These are phyloP conservation scores for Pseudotriccus pelzelni DNA, from an alignment of 2,797 vertebrate species.

Conservation along the genomic window DNA sequence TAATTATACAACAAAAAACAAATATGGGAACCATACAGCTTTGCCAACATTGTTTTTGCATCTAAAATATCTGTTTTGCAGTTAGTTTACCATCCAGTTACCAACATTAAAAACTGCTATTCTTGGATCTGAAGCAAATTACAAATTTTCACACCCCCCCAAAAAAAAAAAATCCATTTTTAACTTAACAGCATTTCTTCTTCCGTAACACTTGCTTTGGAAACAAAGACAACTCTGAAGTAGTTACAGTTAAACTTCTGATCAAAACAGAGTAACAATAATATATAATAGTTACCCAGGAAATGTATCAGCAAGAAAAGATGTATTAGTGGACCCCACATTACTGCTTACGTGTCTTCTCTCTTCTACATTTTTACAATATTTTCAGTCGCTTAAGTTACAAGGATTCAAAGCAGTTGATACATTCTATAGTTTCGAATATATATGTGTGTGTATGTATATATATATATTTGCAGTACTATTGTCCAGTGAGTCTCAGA, in stretches of 20 bases:
- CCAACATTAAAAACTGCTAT: neutral
- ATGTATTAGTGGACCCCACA: neutral
- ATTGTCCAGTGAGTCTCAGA: neutral
- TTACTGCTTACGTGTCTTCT: neutral
- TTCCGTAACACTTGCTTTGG: neutral
- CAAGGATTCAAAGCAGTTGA: neutral
- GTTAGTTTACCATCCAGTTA: neutral
- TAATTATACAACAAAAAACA: slow-evolving; percentile 50
- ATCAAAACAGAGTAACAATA: neutral
- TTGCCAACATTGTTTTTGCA: slow-evolving; percentile 48
- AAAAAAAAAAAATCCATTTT: neutral
- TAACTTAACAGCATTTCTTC: neutral
- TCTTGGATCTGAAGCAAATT: neutral
- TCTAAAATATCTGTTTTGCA: slow-evolving; percentile 20
- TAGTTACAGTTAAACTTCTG: neutral
- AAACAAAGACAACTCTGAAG: neutral
- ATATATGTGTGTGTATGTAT: neutral
- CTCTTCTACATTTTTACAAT: neutral
- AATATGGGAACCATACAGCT: slow-evolving; percentile 14
- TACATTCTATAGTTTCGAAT: fast-evolving
- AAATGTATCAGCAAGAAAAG: neutral
- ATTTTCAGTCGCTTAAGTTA: neutral
- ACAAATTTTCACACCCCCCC: neutral
- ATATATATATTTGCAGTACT: neutral
- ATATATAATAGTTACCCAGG: neutral